These are phyloP conservation scores for Blera fallax DNA, from an alignment of 2,888 invertebrate species.

Conservation along the genomic window DNA sequence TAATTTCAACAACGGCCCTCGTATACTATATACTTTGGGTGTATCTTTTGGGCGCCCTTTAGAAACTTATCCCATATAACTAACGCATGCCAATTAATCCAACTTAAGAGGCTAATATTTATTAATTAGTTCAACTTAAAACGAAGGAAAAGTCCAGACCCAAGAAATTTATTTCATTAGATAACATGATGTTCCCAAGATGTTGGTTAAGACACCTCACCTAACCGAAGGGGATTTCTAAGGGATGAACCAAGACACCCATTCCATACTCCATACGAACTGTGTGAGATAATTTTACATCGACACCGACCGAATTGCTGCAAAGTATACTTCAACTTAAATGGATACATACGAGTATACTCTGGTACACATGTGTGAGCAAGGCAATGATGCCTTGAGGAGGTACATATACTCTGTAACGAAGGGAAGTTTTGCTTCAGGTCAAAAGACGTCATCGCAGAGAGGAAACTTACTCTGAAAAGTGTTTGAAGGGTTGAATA, in stretches of 20 bases:
- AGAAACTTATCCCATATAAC: conserved; percentile 71
- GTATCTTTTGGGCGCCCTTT: conserved; percentile 29
- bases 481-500: conserved; percentile 55
- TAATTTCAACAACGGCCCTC: conserved; percentile 57
- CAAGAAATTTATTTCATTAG: conserved; percentile 73
- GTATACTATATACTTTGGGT: neutral
- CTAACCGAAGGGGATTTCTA: conserved; percentile 38
- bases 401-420: conserved; percentile 49
- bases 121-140: conserved; percentile 74
- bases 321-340: conserved; percentile 65
- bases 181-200: conserved; percentile 73
- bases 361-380: conserved; percentile 38
- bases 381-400: conserved; percentile 49
- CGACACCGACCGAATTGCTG: conserved; percentile 69
- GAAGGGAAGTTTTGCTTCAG: conserved; percentile 62
- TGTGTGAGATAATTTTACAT: conserved; percentile 70
- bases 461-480: conserved; percentile 55
- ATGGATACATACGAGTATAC: conserved; percentile 30
- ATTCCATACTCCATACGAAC: conserved; percentile 42
- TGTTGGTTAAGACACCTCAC: conserved; percentile 73
- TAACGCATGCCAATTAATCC: conserved; percentile 73
- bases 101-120: conserved; percentile 74
- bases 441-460: conserved; percentile 69
- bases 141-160: conserved; percentile 70
- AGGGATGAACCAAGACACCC: conserved; percentile 14